Evolutionary conservation across 2,888 invertebrate genomes (phyloP).

Genomic region (Hirudinaria manillensis): DNA sequence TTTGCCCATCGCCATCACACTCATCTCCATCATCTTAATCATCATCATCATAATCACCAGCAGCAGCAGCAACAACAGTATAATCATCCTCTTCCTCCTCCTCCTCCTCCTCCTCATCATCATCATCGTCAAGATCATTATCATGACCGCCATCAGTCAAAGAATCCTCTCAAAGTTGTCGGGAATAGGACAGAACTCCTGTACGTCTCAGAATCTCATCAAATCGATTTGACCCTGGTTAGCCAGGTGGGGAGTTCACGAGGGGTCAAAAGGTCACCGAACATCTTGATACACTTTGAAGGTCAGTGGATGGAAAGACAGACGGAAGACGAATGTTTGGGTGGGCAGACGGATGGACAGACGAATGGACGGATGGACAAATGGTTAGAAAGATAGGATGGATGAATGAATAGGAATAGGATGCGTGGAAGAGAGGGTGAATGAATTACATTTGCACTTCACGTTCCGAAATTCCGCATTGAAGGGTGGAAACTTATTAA

Average conservation of each 20-base stretch:
- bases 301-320: neutral
- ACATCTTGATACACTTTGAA: too few relatives aligned
- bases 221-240: neutral
- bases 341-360: neutral
- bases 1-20: slow-evolving; percentile 1
- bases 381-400: neutral
- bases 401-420: neutral
- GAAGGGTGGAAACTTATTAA: too few relatives aligned
- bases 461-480: too few relatives aligned
- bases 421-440: neutral
- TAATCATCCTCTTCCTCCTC: neutral
- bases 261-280: too few relatives aligned
- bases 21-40: slow-evolving; percentile 10
- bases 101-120: slow-evolving; percentile 14
- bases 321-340: neutral
- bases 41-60: neutral
- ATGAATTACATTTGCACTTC: slow-evolving; percentile 10
- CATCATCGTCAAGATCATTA: slow-evolving; percentile 15
- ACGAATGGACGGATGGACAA: neutral
- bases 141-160: neutral
- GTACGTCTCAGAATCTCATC: neutral
- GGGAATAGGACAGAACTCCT: neutral
- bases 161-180: neutral
- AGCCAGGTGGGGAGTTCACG: neutral
- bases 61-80: neutral